Evolutionary conservation across 2,888 invertebrate species (phyloP).

Genomic region (Caenorhabditis virilis): DNA sequence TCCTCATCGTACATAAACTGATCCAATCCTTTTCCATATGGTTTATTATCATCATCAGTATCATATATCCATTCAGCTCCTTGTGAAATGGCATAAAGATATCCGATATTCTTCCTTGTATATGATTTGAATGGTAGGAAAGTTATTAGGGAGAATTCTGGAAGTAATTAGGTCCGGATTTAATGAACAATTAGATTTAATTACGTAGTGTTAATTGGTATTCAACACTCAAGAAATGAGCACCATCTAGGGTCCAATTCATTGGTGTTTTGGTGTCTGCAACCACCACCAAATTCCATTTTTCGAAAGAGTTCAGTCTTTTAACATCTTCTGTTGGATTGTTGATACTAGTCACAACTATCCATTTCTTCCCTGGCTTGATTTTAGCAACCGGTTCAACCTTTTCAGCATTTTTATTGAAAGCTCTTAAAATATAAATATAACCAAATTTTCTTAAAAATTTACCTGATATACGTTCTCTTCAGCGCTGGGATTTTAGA

Average conservation of each 20-base stretch:
- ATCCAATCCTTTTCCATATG: no score
- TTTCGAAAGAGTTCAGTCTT: conserved; percentile 16
- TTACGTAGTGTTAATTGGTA: no score
- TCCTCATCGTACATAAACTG: conserved; percentile 36
- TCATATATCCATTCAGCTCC: conserved; percentile 48
- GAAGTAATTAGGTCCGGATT: no score
- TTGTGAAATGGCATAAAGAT: conserved; percentile 41
- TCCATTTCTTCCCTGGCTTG: conserved; percentile 23
- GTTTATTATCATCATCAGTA: conserved; percentile 47
- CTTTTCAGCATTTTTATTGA: no score
- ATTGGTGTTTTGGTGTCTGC: conserved; percentile 31
- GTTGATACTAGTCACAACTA: conserved; percentile 29
- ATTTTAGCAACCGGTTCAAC: no score
- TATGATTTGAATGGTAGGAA: conserved; percentile 28
- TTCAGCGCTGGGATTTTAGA: no score
- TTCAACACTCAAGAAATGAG: conserved; percentile 22
- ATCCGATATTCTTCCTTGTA: conserved; percentile 39
- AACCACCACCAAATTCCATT: conserved; percentile 34
- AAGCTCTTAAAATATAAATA: no score
- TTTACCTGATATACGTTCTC: no score
- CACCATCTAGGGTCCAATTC: conserved; percentile 20
- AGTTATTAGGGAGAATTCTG: no score
- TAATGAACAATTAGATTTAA: no score
- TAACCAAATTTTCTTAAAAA: no score
- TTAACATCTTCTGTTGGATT: conserved; percentile 37